Evolutionary conservation across 2,888 invertebrate genomes (phyloP).

Genomic region (Conops quadrifasciatus): DNA sequence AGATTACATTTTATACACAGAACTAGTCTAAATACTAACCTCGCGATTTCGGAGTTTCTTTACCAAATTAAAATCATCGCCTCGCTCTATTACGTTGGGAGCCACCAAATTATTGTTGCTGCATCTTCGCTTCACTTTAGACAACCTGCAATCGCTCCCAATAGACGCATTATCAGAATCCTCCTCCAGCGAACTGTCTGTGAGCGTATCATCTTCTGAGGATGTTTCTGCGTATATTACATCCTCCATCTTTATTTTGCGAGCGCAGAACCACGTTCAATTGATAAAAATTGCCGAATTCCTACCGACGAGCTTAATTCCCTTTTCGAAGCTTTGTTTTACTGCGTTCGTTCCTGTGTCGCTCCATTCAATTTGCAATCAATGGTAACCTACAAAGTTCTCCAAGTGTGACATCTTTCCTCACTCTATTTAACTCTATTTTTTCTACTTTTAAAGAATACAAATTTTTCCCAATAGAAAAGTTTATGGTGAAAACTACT

Average conservation of each 20-base stretch:
- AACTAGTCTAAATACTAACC: constrained; percentile 44
- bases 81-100: constrained; percentile 27
- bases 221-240: constrained; percentile 47
- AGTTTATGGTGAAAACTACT: not conserved
- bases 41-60: constrained; percentile 57
- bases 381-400: not conserved
- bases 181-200: constrained; percentile 50
- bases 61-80: constrained; percentile 50
- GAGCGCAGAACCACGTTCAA: not conserved
- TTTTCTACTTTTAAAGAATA: not conserved
- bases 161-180: constrained; percentile 46
- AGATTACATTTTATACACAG: not conserved
- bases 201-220: constrained; percentile 44
- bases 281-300: not conserved
- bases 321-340: not conserved
- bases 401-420: not conserved
- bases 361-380: not conserved
- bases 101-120: constrained; percentile 28
- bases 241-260: constrained; percentile 8
- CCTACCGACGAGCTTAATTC: no score
- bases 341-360: not conserved
- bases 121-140: constrained; percentile 8
- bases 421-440: constrained; percentile 1
- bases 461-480: not conserved
- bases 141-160: constrained; percentile 20